Percentiles rank a stretch among this genome's conserved stretches.
Conservation (phyloP, 2,113 vertebrate species). For the Eulacestoma nigropectus region DNA sequence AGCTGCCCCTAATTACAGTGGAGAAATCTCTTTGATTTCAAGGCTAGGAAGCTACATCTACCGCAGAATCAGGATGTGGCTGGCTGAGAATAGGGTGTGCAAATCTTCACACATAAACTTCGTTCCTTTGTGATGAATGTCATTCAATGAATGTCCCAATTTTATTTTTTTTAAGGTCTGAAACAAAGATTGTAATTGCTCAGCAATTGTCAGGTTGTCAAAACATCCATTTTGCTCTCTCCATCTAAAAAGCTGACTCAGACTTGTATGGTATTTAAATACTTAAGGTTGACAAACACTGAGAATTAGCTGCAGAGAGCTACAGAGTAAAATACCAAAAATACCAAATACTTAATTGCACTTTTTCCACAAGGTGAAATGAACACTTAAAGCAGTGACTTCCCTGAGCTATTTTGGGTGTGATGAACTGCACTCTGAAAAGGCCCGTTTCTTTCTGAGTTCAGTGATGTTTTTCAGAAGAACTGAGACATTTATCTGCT, state of each 20-base stretch:
- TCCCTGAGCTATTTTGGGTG: background rate
- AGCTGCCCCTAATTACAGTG: background rate
- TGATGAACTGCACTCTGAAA: background rate
- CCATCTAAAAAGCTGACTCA: background rate
- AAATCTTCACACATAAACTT: background rate
- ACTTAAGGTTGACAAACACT: background rate
- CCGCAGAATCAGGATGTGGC: background rate
- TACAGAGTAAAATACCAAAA: background rate
- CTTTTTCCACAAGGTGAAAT: background rate
- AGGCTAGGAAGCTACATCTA: background rate
- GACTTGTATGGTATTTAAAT: background rate
- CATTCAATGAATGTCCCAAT: background rate
- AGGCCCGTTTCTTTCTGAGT: background rate
- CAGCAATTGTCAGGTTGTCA: background rate
- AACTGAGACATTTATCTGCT: background rate
- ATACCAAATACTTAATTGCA: background rate
- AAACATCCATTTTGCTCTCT: background rate
- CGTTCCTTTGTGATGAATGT: background rate
- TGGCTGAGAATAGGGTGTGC: background rate
- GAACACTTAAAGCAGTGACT: background rate
- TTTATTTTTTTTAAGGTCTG: background rate
- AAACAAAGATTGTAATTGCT: background rate
- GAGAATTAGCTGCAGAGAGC: background rate
- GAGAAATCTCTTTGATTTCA: background rate
- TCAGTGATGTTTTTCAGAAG: background rate